These are phyloP conservation scores for Neoaliturus tenellus DNA, from an alignment of 2,888 invertebrate species.

Conservation along the genomic window DNA sequence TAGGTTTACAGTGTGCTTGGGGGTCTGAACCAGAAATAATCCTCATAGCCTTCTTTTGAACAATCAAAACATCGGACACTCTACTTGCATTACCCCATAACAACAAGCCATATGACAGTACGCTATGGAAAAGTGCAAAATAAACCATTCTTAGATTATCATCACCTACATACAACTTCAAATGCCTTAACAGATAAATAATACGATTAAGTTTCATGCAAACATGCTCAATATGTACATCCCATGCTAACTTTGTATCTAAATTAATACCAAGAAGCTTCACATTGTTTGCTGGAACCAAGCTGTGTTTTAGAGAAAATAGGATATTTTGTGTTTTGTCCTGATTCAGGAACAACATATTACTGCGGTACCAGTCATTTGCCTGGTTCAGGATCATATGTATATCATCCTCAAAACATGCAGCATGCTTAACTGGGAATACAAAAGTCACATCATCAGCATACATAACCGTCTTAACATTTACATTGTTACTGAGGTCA, in stretches of 20 bases:
- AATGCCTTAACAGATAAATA: background rate
- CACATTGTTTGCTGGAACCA: background rate
- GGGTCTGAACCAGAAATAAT: background rate
- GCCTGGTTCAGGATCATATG: background rate
- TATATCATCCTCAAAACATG: background rate
- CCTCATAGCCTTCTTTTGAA: background rate
- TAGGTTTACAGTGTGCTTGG: background rate
- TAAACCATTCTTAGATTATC: background rate
- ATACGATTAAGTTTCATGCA: background rate
- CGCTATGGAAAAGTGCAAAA: slow-evolving; percentile 1
- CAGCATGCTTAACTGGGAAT: background rate
- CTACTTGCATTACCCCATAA: background rate
- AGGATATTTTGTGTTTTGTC: background rate
- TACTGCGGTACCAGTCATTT: background rate
- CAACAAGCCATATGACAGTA: background rate
- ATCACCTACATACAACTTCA: background rate
- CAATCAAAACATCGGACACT: background rate
- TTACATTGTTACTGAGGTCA: background rate
- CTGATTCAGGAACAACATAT: background rate
- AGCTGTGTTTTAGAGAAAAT: background rate
- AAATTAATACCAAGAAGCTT: background rate
- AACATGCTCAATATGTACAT: slow-evolving; percentile 11
- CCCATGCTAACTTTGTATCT: background rate
- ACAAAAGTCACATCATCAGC: slow-evolving; percentile 15
- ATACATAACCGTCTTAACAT: background rate